A percentile compares a stretch with the other conserved stretches of the same genome.
Conservation (phyloP, 2,797 vertebrate genomes). For the Rachycentron canadum region DNA sequence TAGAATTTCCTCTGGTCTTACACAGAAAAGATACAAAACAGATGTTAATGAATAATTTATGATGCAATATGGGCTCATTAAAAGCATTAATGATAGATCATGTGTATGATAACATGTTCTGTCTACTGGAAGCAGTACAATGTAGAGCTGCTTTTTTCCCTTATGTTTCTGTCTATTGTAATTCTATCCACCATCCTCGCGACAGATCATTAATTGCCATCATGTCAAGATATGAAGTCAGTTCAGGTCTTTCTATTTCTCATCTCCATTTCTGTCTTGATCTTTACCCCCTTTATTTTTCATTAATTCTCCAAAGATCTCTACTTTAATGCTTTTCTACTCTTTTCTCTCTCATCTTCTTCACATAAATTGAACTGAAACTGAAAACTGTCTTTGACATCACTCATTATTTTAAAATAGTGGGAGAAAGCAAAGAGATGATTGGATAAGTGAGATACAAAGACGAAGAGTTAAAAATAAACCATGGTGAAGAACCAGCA, state of each 20-base stretch:
- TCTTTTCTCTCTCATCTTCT: not conserved
- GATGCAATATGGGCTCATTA: not conserved
- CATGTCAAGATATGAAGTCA: conserved; percentile 22
- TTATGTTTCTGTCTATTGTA: not conserved
- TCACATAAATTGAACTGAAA: conserved; percentile 5
- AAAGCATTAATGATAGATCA: conserved; percentile 13
- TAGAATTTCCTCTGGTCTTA: not conserved
- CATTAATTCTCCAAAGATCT: not conserved
- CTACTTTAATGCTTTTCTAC: not conserved
- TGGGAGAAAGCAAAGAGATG: not conserved
- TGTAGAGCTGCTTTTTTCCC: not conserved
- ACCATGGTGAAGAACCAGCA: not conserved
- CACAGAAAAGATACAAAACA: conserved; percentile 5
- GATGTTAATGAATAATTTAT: conserved; percentile 34
- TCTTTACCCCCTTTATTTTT: not conserved
- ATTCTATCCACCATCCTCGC: not conserved
- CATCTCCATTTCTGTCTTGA: not conserved
- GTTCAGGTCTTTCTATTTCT: conserved; percentile 12
- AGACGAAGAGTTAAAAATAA: not conserved
- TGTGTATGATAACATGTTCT: not conserved
- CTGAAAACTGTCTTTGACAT: not conserved
- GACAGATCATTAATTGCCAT: conserved; percentile 22
- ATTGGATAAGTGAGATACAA: not conserved
- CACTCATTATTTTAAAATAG: not conserved
- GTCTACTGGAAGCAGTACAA: not conserved